phyloP scores from a whole-genome alignment of 92 coral and sea anemone genomes.

The Siderastrea siderea region DNA sequence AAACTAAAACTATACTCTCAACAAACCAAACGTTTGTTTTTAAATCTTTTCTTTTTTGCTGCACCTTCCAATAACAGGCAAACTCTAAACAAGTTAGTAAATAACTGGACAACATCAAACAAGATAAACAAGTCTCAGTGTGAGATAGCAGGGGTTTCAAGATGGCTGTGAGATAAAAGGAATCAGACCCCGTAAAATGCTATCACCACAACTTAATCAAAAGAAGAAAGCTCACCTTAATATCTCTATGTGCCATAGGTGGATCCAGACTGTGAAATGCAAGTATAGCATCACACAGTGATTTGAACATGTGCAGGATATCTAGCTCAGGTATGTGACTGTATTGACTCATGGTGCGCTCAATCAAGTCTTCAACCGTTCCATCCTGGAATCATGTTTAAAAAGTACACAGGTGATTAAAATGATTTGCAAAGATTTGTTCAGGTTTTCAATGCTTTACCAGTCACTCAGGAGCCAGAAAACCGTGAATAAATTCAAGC shows the following conservation, averaged over 20 bases:
- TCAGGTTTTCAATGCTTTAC: too few relatives aligned
- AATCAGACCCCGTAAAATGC: too few relatives aligned
- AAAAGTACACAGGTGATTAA: background rate
- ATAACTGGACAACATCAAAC: too few relatives aligned
- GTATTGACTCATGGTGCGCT: conserved; percentile 66
- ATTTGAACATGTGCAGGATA: conserved; percentile 91
- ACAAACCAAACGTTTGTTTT: too few relatives aligned
- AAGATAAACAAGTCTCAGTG: too few relatives aligned
- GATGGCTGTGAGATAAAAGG: too few relatives aligned
- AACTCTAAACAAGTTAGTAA: too few relatives aligned
- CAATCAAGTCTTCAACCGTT: conserved; percentile 97
- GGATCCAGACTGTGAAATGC: conserved; percentile 91
- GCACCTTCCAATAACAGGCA: too few relatives aligned
- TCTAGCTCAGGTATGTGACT: conserved; percentile 87
- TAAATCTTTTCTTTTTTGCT: too few relatives aligned
- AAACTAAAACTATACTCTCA: background rate
- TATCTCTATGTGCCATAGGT: conserved; percentile 97
- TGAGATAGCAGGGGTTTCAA: too few relatives aligned
- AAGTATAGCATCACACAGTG: conserved; percentile 90
- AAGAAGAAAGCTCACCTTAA: conserved; percentile 77
- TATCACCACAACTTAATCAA: background rate
- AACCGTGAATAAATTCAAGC: too few relatives aligned
- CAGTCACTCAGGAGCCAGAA: too few relatives aligned
- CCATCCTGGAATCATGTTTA: conserved; percentile 76
- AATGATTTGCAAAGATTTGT: background rate